Evolutionary conservation across 2,113 vertebrate species (phyloP), one percentile per base, ranked within the genome.

Genomic region (Carassius auratus): DNA sequence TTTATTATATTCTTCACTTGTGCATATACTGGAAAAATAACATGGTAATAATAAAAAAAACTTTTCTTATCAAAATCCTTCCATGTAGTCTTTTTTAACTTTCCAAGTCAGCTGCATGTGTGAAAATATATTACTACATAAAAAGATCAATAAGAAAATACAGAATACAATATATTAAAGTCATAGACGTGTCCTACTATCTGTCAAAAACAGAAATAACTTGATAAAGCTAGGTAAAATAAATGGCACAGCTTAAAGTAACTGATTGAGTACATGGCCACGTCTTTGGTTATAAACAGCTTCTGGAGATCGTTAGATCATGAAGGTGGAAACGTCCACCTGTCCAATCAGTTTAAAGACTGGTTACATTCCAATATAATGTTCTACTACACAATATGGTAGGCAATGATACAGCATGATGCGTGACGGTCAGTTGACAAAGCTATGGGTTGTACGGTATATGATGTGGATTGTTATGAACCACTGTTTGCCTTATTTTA

Each of bases 61-160:
- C 2, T 89, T 93, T 91, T 84, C 75, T 90, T 89, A 91, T 90
- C 90, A 91, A 91, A 33, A 80, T 93, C 85, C 85, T 90, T 92
- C 78, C 85, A 36, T 87, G 87, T 87, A 74, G 90, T 90, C 84
- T 92, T 88, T 55, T 93, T 64, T 76, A 0, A 69, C 77, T 87
- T 90, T 93, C 89, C 85, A 62, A 62, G 84, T 87, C 89, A 93
- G 94, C 92, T 94, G 94, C 92, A 91, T 94, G 92, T 94, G 93
- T 87, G 88, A 93, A 94, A 94, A 95, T 95, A 95, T 95, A 95
- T 95, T 95, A 95, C 93, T 95, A 94, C 93, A 94, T 91, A 93
- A 84, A 93, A 92, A 92, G 90, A 90, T 88, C 87, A 87, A 93
- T 87, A 89, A 90, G 87, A 87, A 86, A 88, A 88, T 91, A 89